phyloP scores from a whole-genome alignment of 2,797 vertebrate genomes.

The Peromyscus aztecus region DNA sequence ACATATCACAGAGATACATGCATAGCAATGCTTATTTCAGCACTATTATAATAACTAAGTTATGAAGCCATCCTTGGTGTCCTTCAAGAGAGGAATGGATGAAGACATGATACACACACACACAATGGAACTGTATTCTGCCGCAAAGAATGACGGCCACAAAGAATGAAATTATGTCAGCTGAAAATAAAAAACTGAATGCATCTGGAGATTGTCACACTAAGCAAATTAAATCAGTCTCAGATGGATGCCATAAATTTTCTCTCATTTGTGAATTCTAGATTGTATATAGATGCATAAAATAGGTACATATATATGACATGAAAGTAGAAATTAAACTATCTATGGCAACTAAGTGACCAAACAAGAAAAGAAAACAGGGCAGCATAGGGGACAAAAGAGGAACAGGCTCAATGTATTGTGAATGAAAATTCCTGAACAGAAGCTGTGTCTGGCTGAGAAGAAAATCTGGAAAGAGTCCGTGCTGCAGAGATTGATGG shows the following conservation, averaged over 20 bases:
- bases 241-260: neutral
- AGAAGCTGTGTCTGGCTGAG: neutral
- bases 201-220: neutral
- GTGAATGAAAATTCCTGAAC: neutral
- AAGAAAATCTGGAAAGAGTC: neutral
- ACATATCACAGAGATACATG: too few species aligned
- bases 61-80: neutral
- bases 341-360: neutral
- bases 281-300: neutral
- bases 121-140: neutral
- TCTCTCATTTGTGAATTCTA: neutral
- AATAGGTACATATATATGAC: neutral
- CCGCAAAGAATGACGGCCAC: neutral
- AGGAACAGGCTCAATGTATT: neutral
- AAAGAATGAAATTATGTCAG: neutral
- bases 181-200: neutral
- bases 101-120: too few species aligned
- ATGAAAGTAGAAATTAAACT: neutral
- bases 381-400: neutral
- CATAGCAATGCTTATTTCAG: too few species aligned
- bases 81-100: neutral
- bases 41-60: too few species aligned
- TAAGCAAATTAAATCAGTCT: neutral
- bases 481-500: neutral
- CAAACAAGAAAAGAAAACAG: neutral